phyloP scores from a whole-genome alignment of 2,113 vertebrate species.

The Conger conger region DNA sequence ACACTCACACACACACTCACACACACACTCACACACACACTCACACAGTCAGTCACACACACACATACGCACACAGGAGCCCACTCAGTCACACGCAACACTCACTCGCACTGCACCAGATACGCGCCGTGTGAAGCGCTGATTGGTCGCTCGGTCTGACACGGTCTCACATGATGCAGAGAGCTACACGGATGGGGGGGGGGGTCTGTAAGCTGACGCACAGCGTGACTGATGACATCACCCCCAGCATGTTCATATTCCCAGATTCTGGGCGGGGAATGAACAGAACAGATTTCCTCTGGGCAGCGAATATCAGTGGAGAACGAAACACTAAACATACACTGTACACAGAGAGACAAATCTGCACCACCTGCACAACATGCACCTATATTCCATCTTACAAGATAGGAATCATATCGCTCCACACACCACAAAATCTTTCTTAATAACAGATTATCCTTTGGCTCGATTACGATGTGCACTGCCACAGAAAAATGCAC shows the following conservation, averaged over 20 bases:
- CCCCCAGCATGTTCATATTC: conserved; percentile 1
- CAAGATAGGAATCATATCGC: neutral
- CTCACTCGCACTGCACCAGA: neutral
- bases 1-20: neutral
- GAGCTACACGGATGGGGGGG: neutral
- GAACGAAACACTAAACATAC: neutral
- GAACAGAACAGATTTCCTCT: neutral
- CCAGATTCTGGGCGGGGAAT: neutral
- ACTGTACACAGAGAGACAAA: no score
- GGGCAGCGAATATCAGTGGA: neutral
- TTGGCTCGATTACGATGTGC: neutral
- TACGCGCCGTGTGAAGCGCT: neutral
- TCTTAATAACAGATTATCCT: neutral
- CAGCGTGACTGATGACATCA: conserved; percentile 10
- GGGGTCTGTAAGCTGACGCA: neutral
- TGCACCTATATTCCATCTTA: neutral
- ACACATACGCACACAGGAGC: neutral
- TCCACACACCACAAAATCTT: neutral
- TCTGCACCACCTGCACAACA: neutral
- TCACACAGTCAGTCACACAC: neutral
- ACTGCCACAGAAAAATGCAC: neutral
- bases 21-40: neutral
- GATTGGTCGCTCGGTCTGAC: neutral
- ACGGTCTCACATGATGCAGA: neutral
- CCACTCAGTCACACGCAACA: neutral